phyloP scores from a whole-genome alignment of 2,797 vertebrate genomes.

The Galago senegalensis region DNA sequence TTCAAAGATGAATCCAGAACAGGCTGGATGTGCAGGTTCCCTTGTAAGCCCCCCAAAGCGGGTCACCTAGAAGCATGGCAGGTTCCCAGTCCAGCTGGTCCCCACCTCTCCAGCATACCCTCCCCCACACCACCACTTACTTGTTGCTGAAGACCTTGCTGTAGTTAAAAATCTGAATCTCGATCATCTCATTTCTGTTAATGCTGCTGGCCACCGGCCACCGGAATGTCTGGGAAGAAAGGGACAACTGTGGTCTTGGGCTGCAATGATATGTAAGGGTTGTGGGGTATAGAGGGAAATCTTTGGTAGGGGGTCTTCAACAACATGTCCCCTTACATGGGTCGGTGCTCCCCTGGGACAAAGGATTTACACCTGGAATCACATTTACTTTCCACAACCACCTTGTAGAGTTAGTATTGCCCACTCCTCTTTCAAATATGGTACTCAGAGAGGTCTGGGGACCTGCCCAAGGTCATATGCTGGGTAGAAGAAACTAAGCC shows the following conservation, averaged over 20 bases:
- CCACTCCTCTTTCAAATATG: background rate
- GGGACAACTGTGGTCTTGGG: background rate
- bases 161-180: slow-evolving; percentile 97
- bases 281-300: background rate
- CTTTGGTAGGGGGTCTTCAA: background rate
- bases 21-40: background rate
- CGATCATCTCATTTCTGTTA: slow-evolving; percentile 95
- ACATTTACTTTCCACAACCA: background rate
- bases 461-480: background rate
- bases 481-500: background rate
- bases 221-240: slow-evolving; percentile 92
- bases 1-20: background rate
- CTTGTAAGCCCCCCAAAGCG: background rate
- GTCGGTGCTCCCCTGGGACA: background rate
- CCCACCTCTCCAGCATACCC: accelerated
- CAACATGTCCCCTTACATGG: background rate
- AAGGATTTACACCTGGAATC: background rate
- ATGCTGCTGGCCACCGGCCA: slow-evolving; percentile 95
- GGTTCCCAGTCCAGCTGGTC: accelerated
- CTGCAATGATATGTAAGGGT: background rate
- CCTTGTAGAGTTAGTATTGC: background rate
- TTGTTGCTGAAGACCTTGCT: slow-evolving; percentile 99
- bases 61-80: background rate
- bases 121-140: slow-evolving; percentile 85
- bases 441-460: background rate